Percentiles rank a stretch among this genome's conserved stretches.
phyloP scores from a whole-genome alignment of 1,140 invertebrate genomes.

The Homarus americanus region DNA sequence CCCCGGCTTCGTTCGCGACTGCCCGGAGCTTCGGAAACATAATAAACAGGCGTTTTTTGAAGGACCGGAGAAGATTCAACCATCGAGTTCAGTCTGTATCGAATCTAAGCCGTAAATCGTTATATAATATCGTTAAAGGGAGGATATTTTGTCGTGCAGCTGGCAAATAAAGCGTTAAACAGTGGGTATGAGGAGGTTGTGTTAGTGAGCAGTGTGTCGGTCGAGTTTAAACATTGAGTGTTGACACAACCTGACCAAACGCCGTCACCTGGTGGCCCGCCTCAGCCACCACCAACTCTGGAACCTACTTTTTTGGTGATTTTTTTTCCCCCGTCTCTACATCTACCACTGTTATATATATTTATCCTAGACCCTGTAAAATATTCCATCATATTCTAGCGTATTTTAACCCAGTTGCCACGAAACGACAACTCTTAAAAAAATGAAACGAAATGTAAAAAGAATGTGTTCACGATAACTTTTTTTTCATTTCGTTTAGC shows the following conservation, averaged over 20 bases:
- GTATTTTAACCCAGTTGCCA: too few species aligned
- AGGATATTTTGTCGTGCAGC: constrained; percentile 1
- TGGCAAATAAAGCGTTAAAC: constrained; percentile 43
- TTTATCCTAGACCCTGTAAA: not conserved
- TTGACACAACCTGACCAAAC: constrained; percentile 72
- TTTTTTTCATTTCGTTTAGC: too few species aligned
- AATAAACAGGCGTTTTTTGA: not conserved
- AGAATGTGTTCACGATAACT: too few species aligned
- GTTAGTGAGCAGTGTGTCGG: constrained; percentile 67
- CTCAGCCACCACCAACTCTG: not conserved
- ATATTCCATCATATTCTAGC: too few species aligned
- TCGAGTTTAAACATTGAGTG: constrained; percentile 61
- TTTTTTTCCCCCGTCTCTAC: not conserved
- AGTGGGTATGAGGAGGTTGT: constrained; percentile 61
- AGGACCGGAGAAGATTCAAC: not conserved
- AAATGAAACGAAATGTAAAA: too few species aligned
- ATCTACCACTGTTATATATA: not conserved
- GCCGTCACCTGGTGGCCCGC: constrained; percentile 58
- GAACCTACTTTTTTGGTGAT: not conserved
- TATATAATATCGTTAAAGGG: not conserved
- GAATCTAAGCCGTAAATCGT: not conserved
- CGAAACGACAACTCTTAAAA: too few species aligned
- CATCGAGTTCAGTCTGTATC: not conserved
- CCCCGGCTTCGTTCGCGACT: constrained; percentile 37
- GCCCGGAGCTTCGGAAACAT: not conserved